Base-by-base conservation (phyloP, 2,113 vertebrate species). In the Psephotus haematonotus region DNA sequence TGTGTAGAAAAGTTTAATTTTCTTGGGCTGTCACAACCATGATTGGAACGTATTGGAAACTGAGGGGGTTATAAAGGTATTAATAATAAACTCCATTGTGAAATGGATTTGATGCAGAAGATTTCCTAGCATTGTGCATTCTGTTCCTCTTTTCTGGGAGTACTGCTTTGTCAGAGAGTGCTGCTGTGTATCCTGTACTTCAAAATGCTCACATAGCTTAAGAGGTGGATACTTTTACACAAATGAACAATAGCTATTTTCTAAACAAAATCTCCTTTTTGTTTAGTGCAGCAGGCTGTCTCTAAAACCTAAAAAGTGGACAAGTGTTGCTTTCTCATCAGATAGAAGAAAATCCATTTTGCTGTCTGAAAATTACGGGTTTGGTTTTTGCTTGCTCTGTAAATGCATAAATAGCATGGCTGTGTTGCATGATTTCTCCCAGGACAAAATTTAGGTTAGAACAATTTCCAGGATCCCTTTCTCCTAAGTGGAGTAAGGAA, bases 1-100 rank as follows among this genome's bases (percentile, higher is more conserved):
- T 97, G 98, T 98, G 97, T 97, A 97, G 98, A 98, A 99, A 96
- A 99, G 98, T 99, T 98, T 98, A 98, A 92, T 98, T 99, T 99
- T 98, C 98, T 98, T 98, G 97, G 97, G 98, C 98, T 98, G 98
- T 98, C 98, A 97, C 98, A 98, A 97, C 97, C 8, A 3, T 59
- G 86, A 90, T 59, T 93, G 92, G 79, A 93, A 44, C 2, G 1
- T 75, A 67, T 53, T 82, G 83, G 91, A 94, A 96, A 92, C 49
- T 47, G 77, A 78, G 89, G 5, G 41, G 28, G 29, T 53, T 89
- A 46, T 71, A 82, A 86, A 95, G 63, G 79, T 94, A 76, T 88
- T 93, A 72, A 47, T 88, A 62, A 94, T 71, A 93, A 96, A 93
- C 50, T 83, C 76, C 20, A 80, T 90, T 94, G 84, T 94, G 79